These are phyloP conservation scores for Thymelicus acteon DNA, from an alignment of 2,888 invertebrate genomes.

Conservation along the genomic window DNA sequence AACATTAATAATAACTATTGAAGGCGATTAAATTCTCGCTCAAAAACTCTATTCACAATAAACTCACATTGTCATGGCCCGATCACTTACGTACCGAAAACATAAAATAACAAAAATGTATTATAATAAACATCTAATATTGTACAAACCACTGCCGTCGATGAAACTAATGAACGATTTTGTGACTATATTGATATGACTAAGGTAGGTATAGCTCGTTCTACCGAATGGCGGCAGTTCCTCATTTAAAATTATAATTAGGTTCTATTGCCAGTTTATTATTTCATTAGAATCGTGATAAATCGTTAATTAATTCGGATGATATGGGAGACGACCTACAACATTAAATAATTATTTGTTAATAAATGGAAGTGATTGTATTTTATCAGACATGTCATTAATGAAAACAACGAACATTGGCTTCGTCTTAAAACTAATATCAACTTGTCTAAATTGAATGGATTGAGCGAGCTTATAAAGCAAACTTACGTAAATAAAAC, in stretches of 20 bases:
- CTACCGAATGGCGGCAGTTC: slow-evolving; percentile 64
- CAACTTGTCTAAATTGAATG: slow-evolving; percentile 75
- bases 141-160: slow-evolving; percentile 78
- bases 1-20: slow-evolving; percentile 48
- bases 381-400: slow-evolving; percentile 33
- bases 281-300: slow-evolving; percentile 41
- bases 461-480: slow-evolving; percentile 83
- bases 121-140: slow-evolving; percentile 68
- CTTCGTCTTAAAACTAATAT: slow-evolving; percentile 68
- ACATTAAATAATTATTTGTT: slow-evolving; percentile 36
- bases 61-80: slow-evolving; percentile 75
- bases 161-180: slow-evolving; percentile 69
- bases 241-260: slow-evolving; percentile 66
- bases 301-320: slow-evolving; percentile 36
- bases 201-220: slow-evolving; percentile 64
- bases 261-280: slow-evolving; percentile 58
- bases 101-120: slow-evolving; percentile 68
- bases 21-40: slow-evolving; percentile 29
- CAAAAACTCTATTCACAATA: slow-evolving; percentile 66
- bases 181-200: slow-evolving; percentile 78
- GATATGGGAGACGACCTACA: slow-evolving; percentile 24
- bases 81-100: slow-evolving; percentile 77
- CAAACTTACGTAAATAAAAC: slow-evolving; percentile 76
- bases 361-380: slow-evolving; percentile 36
- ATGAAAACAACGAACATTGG: slow-evolving; percentile 61